Evolutionary conservation across 2,888 invertebrate genomes (phyloP), one percentile per base, ranked within the genome.

Genomic region (Tenodera sinensis): DNA sequence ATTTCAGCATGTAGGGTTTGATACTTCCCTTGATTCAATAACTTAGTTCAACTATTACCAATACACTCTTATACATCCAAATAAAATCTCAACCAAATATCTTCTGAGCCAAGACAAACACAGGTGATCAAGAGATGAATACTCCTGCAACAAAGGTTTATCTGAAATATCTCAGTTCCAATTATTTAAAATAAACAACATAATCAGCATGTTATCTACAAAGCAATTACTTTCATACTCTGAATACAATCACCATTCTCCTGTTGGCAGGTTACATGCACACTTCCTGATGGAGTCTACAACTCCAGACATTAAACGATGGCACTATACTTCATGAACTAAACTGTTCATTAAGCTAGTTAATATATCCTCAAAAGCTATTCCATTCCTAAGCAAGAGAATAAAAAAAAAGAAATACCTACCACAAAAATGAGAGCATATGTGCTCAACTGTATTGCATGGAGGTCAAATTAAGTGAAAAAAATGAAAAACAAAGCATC

Each of bases 401-500:
- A 71, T 71, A 71, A 71, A 71, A 71, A n/a, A n/a, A 20, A 71
- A 71, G 42, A 42, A 20, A 71, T 71, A 71, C 54, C 54, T 71
- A 71, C 54, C 54, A n/a, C 54, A 71, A 71, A 15, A 42, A 71
- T 8, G 8, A 20, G 54, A 20, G 54, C 54, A 71, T 2, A 71
- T 71, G 20, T 71, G 54, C 54, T 71, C 20, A 71, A 20, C 15
- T 71, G 54, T 20, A 25, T 25, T 71, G 54, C 54, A 20, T 71
- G 54, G 54, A 71, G 2, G 54, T 71, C 54, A 71, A 71, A 71
- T 42, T 42, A 42, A 20, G 25, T 71, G 54, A 42, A 12, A 42
- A n/a, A 30, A 42, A 28, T 83, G 15, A 83, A 83, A 88, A 88
- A 88, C 20, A 20, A 88, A 88, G 47, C 88, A 88, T 83, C 88